phyloP scores from a whole-genome alignment of 2,797 vertebrate genomes.

The Coccyzus lansbergi region DNA sequence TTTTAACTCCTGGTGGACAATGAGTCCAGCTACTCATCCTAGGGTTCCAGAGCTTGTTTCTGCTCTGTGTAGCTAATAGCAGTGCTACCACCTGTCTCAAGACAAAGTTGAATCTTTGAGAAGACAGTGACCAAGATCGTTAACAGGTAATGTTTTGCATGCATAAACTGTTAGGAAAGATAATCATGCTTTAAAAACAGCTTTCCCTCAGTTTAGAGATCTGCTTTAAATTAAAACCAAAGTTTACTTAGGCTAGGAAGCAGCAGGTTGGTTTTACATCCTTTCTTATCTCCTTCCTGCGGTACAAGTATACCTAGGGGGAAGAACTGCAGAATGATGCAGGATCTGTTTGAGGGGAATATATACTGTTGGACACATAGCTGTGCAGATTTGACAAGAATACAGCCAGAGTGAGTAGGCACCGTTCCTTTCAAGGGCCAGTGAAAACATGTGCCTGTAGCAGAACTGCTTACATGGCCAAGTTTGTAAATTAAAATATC shows the following conservation, averaged over 20 bases:
- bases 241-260: background rate
- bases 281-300: background rate
- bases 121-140: background rate
- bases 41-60: background rate
- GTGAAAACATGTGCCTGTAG: background rate
- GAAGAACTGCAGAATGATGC: background rate
- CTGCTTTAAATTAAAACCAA: background rate
- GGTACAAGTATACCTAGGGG: background rate
- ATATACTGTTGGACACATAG: rapidly evolving
- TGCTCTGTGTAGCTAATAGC: background rate
- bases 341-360: background rate
- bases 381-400: background rate
- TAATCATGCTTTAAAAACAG: background rate
- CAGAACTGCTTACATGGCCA: background rate
- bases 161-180: background rate
- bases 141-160: background rate
- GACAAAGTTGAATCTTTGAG: background rate
- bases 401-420: background rate
- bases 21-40: background rate
- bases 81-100: background rate
- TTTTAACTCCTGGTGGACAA: background rate
- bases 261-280: rapidly evolving
- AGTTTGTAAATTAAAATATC: background rate
- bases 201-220: background rate
- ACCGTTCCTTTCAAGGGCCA: rapidly evolving